Evolutionary conservation across 2,888 invertebrate species (phyloP), one percentile per base, ranked within the genome.

Genomic region (Leptogaster cylindrica): DNA sequence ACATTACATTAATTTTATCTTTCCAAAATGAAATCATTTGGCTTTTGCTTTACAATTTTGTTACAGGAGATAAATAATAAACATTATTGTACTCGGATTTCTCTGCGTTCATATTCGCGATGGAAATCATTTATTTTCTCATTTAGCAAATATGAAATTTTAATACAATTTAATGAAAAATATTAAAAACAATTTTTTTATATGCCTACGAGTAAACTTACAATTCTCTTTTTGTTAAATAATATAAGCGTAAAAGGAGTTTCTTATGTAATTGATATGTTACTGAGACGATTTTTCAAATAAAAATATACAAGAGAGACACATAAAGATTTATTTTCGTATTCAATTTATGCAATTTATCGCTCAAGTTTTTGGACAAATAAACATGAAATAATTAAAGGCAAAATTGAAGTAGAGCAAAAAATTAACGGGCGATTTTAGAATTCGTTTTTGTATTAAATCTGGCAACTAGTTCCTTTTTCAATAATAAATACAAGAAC

Each of bases 191-290:
- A 23, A 23, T 41, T 41, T 48, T 46, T 46, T 63, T 63, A 63
- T 61, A 12, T 46, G 48, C 28, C 36, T 63, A 33, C 44, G 23
- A 46, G 48, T 44, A 44, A n/a, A 48, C 20, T 63, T 46, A 31
- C 46, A 65, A 31, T 48, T 63, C 28, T 16, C 25, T 65, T 65
- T 65, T 48, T 48, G 46, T 65, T 65, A 44, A 64, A 52, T n/a
- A 28, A 65, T 28, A 39, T 68, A 58, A 68, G 51, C 36, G 51
- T 61, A 27, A 67, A 18, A n/a, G 65, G 58, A 55, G 64, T 68
- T 68, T 68, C 68, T 68, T 68, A 68, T 67, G 63, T 67, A 68
- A 68, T 68, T n/a, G 46, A 52, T 44, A 65, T 64, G 65, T 67
- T 67, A 64, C 67, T 67, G 51, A 67, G 67, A 63, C 52, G 52